phyloP scores from a whole-genome alignment of 2,113 vertebrate genomes.

The Salminus brasiliensis region DNA sequence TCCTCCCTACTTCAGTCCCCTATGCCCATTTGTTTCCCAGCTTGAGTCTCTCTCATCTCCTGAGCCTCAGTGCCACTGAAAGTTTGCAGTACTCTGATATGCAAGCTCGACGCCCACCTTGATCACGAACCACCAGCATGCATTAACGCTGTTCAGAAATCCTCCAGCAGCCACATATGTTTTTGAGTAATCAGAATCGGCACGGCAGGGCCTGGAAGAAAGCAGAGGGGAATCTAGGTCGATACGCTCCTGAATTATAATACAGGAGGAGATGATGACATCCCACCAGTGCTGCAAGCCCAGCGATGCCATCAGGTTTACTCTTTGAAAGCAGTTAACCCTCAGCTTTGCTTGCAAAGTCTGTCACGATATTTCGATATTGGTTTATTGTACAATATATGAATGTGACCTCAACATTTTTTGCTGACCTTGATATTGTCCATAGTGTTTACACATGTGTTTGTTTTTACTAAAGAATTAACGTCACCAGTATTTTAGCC shows the following conservation, averaged over 20 bases:
- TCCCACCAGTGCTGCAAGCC: neutral
- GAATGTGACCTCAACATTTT: no score
- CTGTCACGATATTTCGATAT: no score
- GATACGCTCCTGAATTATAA: slow-evolving; percentile 13
- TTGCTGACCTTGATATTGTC: no score
- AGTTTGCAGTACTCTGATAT: slow-evolving; percentile 7
- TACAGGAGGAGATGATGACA: slow-evolving; percentile 21
- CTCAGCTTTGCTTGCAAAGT: neutral
- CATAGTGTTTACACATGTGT: no score
- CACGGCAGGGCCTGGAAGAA: slow-evolving; percentile 8
- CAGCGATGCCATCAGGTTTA: neutral
- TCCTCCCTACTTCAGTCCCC: neutral
- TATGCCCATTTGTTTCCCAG: neutral
- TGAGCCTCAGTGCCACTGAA: neutral
- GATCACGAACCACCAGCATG: slow-evolving; percentile 44
- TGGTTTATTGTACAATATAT: no score
- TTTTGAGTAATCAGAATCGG: slow-evolving; percentile 11
- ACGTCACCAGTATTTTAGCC: no score
- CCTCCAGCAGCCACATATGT: slow-evolving; percentile 25
- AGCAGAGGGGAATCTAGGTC: slow-evolving; percentile 33
- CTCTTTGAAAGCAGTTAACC: slow-evolving; percentile 11
- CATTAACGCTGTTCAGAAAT: slow-evolving; percentile 45
- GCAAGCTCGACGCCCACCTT: slow-evolving; percentile 11
- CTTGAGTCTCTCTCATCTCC: slow-evolving; percentile 1
- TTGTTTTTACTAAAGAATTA: no score